phyloP scores from a whole-genome alignment of 2,113 vertebrate species.

The Lanius collurio region DNA sequence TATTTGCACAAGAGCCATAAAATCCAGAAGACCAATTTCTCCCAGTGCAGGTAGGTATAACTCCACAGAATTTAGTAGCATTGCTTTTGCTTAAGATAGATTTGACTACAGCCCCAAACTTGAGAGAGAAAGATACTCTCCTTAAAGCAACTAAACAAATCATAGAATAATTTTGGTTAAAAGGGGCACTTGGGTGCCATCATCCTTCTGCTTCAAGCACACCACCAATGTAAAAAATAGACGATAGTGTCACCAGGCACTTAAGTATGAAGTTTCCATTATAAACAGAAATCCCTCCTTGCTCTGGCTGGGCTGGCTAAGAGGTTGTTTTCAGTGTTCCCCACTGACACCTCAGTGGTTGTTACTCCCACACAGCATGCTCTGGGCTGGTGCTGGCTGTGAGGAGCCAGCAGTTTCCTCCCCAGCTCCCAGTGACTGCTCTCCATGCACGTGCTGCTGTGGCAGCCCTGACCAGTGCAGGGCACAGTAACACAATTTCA shows the following conservation, averaged over 20 bases:
- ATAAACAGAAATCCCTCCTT: neutral
- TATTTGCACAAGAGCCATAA: neutral
- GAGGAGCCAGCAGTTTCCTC: neutral
- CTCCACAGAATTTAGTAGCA: neutral
- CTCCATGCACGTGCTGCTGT: neutral
- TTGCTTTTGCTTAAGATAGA: neutral
- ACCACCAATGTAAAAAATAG: neutral
- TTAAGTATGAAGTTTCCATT: neutral
- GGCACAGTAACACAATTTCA: neutral
- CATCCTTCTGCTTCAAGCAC: neutral
- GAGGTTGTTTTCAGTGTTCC: neutral
- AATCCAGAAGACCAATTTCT: neutral
- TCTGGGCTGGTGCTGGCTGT: neutral
- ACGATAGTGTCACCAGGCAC: neutral
- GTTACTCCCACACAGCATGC: neutral
- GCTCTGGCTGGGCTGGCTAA: neutral
- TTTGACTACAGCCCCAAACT: neutral
- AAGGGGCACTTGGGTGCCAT: neutral
- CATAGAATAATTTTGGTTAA: neutral
- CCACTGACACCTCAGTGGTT: neutral
- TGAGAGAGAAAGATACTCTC: neutral
- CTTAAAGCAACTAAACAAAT: neutral
- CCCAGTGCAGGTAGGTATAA: neutral
- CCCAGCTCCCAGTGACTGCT: neutral
- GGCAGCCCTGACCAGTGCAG: neutral